Conservation (phyloP, 2,797 vertebrate genomes). For the Spheniscus humboldti region DNA sequence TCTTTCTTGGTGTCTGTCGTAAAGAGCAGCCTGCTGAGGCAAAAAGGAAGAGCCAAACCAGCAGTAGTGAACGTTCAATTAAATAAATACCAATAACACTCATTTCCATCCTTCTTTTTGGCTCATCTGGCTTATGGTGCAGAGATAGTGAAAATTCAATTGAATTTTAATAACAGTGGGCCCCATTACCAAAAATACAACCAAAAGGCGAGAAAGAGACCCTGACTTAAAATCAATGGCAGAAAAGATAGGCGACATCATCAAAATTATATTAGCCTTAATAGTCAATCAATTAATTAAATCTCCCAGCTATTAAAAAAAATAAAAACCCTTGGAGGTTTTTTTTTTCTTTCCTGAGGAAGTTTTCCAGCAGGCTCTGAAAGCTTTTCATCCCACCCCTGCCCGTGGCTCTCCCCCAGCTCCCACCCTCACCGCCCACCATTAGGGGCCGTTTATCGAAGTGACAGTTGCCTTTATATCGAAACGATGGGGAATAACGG, state of each 20-base stretch:
- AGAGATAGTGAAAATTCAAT: constrained; percentile 54
- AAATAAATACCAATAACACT: constrained; percentile 32
- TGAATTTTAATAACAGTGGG: constrained; percentile 17
- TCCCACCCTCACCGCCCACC: background rate
- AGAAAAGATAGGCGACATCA: constrained; percentile 68
- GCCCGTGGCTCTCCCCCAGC: background rate
- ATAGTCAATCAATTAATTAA: constrained; percentile 73
- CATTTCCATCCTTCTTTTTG: constrained; percentile 14
- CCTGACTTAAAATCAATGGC: constrained; percentile 68
- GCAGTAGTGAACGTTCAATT: background rate
- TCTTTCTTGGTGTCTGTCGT: background rate
- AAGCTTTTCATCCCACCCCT: background rate
- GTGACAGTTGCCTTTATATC: constrained; percentile 82
- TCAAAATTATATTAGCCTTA: constrained; percentile 76
- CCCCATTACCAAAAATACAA: constrained; percentile 51
- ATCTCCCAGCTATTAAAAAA: constrained; percentile 52
- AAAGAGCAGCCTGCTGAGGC: background rate
- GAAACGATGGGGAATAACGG: constrained; percentile 79
- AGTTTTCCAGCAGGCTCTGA: background rate
- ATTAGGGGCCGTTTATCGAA: constrained; percentile 49
- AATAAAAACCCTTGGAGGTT: background rate
- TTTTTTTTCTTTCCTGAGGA: background rate
- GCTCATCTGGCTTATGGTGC: constrained; percentile 7
- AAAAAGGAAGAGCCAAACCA: background rate
- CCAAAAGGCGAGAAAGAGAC: background rate